These are phyloP conservation scores for Doryteuthis pealeii DNA, from an alignment of 1,140 invertebrate species.

Conservation along the genomic window DNA sequence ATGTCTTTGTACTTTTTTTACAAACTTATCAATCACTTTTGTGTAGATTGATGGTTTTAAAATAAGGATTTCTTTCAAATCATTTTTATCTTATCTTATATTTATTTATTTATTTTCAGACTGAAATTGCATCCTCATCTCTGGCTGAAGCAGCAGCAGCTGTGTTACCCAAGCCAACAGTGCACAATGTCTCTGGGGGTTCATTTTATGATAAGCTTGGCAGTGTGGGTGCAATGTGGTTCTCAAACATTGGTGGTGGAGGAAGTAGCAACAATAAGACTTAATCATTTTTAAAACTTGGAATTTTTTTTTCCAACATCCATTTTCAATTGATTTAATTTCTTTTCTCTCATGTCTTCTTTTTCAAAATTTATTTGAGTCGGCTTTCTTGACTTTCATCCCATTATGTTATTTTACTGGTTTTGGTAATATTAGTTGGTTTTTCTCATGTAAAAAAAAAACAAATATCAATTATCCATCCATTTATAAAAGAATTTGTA, in stretches of 20 bases:
- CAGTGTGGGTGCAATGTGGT: conserved; percentile 45
- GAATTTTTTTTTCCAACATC: neutral
- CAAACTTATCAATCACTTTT: too few relatives aligned
- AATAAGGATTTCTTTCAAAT: too few relatives aligned
- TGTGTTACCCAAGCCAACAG: conserved; percentile 36
- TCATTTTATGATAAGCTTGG: conserved; percentile 51
- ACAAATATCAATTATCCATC: too few relatives aligned
- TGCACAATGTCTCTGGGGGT: conserved; percentile 34
- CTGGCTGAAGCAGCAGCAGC: conserved; percentile 45
- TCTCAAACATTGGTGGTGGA: conserved; percentile 44
- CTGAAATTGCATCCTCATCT: conserved; percentile 18
- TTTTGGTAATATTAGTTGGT: too few relatives aligned
- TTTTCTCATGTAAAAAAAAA: too few relatives aligned
- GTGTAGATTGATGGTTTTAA: too few relatives aligned
- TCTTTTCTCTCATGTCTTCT: neutral
- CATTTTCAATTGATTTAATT: neutral
- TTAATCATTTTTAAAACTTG: conserved; percentile 32
- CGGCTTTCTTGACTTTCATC: too few relatives aligned
- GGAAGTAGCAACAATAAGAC: neutral
- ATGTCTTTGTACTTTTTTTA: too few relatives aligned
- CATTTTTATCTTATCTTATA: neutral
- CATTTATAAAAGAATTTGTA: too few relatives aligned
- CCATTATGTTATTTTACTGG: too few relatives aligned
- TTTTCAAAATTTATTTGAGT: neutral
- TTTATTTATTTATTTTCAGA: neutral